Percentiles rank a stretch among this genome's conserved stretches.
Conservation (phyloP, 2,113 vertebrate genomes). For the Setophaga coronata region DNA sequence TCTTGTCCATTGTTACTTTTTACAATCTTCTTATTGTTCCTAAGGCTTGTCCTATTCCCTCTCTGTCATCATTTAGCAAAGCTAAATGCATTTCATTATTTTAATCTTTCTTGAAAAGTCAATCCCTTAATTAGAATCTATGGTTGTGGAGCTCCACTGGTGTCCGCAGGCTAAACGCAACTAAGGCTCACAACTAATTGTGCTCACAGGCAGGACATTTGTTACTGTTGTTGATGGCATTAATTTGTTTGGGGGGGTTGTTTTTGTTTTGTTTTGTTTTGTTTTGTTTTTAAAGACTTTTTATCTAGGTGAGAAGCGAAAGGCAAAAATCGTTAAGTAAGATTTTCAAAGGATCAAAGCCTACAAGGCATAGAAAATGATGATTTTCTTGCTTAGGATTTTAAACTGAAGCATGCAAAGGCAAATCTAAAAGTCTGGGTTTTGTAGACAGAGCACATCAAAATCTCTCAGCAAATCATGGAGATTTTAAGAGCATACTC, state of each 20-base stretch:
- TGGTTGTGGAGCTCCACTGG: not conserved
- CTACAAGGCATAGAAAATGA: not conserved
- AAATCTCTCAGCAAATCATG: not conserved
- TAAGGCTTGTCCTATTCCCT: constrained; percentile 1
- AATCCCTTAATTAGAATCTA: constrained; percentile 66
- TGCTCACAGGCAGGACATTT: constrained; percentile 21
- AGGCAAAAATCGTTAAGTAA: not conserved
- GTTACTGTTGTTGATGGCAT: constrained; percentile 17
- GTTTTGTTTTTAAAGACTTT: not conserved
- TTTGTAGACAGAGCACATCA: not conserved
- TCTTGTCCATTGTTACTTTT: constrained; percentile 22
- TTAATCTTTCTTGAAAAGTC: constrained; percentile 65
- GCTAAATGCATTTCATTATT: constrained; percentile 50
- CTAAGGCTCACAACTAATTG: constrained; percentile 38
- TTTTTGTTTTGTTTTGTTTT: not conserved
- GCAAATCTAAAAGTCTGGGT: not conserved
- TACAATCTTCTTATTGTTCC: constrained; percentile 26
- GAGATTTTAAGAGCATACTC: not conserved
- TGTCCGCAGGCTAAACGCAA: constrained; percentile 36
- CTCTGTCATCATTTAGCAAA: constrained; percentile 3
- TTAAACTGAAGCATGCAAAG: not conserved
- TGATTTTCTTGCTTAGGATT: not conserved
- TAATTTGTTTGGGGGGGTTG: not conserved
- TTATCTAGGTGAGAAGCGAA: constrained; percentile 17
- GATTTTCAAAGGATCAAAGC: not conserved